Conservation (phyloP, 2,797 vertebrate species). For the Chiroxiphia lanceolata region DNA sequence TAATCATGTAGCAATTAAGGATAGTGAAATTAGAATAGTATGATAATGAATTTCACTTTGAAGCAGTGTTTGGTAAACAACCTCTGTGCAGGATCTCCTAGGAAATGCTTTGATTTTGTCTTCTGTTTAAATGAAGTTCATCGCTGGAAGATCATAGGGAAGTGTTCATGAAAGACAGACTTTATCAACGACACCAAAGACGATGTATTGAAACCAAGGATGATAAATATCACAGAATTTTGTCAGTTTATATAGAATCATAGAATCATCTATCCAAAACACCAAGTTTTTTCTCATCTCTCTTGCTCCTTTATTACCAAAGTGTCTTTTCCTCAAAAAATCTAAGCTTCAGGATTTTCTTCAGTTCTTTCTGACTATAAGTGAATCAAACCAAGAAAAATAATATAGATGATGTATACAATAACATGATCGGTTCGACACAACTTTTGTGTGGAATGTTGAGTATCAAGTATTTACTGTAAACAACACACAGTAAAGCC, state of each 20-base stretch:
- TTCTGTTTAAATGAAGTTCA: background rate
- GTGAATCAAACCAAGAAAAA: background rate
- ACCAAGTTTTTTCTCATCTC: background rate
- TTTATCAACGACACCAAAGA: background rate
- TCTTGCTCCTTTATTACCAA: background rate
- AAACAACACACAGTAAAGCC: background rate
- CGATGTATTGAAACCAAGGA: background rate
- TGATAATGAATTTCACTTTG: constrained; percentile 34
- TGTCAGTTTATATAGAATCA: background rate
- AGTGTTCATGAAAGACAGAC: background rate
- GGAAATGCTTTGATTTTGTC: background rate
- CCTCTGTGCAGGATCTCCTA: background rate
- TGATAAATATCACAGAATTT: background rate
- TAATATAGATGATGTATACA: background rate
- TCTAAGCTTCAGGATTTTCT: background rate
- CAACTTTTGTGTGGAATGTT: background rate
- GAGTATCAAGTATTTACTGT: background rate
- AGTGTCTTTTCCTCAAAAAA: background rate
- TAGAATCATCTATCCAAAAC: background rate
- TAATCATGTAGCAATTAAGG: constrained; percentile 45
- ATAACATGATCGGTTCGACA: background rate
- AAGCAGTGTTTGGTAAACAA: constrained; percentile 15
- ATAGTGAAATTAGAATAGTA: background rate
- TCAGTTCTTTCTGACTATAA: background rate
- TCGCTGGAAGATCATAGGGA: background rate